phyloP scores from a whole-genome alignment of 1,140 invertebrate genomes.

The Asbolus verrucosus region DNA sequence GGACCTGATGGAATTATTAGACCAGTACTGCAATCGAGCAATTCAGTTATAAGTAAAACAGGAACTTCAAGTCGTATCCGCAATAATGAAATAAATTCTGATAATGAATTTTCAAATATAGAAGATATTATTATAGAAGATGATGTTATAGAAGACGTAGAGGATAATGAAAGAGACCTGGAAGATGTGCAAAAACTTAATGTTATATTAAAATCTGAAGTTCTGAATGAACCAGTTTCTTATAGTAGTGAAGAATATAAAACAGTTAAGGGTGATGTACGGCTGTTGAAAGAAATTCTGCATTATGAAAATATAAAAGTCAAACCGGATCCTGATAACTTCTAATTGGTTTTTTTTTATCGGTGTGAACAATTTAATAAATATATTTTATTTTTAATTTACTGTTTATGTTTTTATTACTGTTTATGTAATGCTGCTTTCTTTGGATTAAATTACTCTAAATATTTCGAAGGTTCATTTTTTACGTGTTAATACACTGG shows the following conservation, averaged over 20 bases:
- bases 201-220: not conserved
- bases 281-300: conserved; percentile 1
- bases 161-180: not conserved
- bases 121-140: too few species aligned
- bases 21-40: not conserved
- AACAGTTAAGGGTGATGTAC: conserved; percentile 7
- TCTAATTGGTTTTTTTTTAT: not conserved
- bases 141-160: too few species aligned
- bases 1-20: not conserved
- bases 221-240: not conserved
- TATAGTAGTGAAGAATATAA: not conserved
- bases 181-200: conserved; percentile 10
- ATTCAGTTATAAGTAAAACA: not conserved
- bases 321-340: conserved; percentile 1
- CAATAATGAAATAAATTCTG: not conserved
- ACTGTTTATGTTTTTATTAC: too few species aligned
- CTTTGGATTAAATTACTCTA: too few species aligned
- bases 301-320: conserved; percentile 11
- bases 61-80: too few species aligned
- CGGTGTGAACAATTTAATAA: too few species aligned
- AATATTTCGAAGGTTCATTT: too few species aligned
- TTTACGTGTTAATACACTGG: too few species aligned
- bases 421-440: too few species aligned
- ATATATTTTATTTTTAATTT: too few species aligned
- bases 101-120: not conserved